Conservation (phyloP, 1,140 invertebrate species). For the Cydia pomonella region DNA sequence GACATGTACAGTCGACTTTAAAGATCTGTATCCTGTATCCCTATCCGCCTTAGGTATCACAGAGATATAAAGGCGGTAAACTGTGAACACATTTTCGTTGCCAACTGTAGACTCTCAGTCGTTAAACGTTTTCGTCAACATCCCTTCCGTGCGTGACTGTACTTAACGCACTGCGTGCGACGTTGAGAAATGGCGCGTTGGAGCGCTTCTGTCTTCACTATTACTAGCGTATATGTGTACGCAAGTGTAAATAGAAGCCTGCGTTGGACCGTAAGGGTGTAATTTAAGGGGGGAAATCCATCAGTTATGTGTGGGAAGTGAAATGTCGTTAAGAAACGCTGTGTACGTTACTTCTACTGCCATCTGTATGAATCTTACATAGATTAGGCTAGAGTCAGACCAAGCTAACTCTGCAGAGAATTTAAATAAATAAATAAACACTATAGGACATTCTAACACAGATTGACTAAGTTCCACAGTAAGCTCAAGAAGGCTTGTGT, state of each 20-base stretch:
- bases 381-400: too few relatives aligned
- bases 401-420: too few relatives aligned
- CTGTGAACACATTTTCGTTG: neutral
- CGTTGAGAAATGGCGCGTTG: constrained; percentile 47
- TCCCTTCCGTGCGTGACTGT: constrained; percentile 26
- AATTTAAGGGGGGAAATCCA: neutral
- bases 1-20: too few relatives aligned
- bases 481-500: too few relatives aligned
- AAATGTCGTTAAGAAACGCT: neutral
- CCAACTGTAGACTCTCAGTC: neutral
- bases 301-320: neutral
- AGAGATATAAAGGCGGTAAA: too few relatives aligned
- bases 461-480: too few relatives aligned
- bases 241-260: neutral
- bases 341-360: neutral
- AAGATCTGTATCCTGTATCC: too few relatives aligned
- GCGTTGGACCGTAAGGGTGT: neutral
- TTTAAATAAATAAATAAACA: too few relatives aligned
- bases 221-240: constrained; percentile 2
- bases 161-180: constrained; percentile 41
- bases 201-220: neutral
- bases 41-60: too few relatives aligned
- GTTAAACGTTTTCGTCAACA: neutral
- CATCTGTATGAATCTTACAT: too few relatives aligned
- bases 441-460: too few relatives aligned